Evolutionary conservation across 1,140 invertebrate species (phyloP).

Genomic region (Theocolax elegans): DNA sequence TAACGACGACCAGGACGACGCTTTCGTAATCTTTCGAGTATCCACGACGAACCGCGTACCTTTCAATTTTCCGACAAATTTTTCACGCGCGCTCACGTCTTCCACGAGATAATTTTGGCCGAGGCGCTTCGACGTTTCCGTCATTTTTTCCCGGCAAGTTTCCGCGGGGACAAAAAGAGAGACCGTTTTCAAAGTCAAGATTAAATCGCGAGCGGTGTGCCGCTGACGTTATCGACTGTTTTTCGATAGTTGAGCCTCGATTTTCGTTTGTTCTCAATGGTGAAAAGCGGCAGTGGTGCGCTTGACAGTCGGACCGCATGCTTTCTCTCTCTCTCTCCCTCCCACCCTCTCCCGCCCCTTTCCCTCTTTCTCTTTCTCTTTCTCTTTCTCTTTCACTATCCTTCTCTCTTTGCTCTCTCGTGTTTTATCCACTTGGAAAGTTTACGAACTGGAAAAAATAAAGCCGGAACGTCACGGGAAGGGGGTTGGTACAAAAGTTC

Average conservation of each 20-base stretch:
- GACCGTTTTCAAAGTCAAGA: slow-evolving; percentile 44
- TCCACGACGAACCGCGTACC: slow-evolving; percentile 35
- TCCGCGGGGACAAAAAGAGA: too few species aligned
- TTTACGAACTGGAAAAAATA: slow-evolving; percentile 23
- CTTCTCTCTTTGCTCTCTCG: too few species aligned
- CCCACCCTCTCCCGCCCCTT: slow-evolving; percentile 40
- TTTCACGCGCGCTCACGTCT: too few species aligned
- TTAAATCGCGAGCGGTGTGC: slow-evolving; percentile 49
- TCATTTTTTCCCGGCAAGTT: too few species aligned
- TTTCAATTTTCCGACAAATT: slow-evolving; percentile 13
- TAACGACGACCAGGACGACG: slow-evolving; percentile 50
- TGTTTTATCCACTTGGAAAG: slow-evolving; percentile 19
- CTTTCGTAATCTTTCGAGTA: slow-evolving; percentile 60
- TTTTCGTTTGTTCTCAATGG: slow-evolving; percentile 48
- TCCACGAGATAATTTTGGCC: too few species aligned
- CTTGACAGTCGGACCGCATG: too few species aligned
- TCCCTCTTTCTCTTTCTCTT: too few species aligned
- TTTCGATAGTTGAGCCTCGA: slow-evolving; percentile 45
- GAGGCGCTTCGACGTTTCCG: too few species aligned
- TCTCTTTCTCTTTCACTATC: too few species aligned
- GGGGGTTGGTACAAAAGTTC: slow-evolving; percentile 1
- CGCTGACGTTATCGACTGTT: slow-evolving; percentile 55
- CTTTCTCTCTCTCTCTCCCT: too few species aligned
- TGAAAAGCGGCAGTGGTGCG: too few species aligned
- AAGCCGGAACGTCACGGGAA: not conserved